Evolutionary conservation across 2,797 vertebrate species (phyloP).

Genomic region (Peromyscus attwateri): DNA sequence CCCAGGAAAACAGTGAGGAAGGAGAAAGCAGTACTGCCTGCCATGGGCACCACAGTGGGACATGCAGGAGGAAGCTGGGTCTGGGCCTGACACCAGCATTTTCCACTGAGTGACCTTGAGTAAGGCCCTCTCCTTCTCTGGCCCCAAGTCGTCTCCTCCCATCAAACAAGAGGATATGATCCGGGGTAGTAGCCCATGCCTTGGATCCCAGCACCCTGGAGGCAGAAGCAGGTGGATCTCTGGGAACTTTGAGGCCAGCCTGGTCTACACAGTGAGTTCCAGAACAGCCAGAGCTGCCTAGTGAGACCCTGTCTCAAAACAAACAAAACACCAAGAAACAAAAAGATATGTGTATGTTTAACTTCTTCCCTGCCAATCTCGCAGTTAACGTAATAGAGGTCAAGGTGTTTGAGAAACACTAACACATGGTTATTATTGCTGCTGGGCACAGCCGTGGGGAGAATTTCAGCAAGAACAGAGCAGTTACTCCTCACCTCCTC

Average conservation of each 20-base stretch:
- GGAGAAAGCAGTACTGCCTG: rapidly evolving
- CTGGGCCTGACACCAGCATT: neutral
- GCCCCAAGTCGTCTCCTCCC: neutral
- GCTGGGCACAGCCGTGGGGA: neutral
- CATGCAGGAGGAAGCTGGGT: neutral
- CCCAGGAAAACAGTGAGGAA: neutral
- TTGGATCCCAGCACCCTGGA: neutral
- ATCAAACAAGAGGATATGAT: neutral
- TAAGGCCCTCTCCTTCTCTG: neutral
- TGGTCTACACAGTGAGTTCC: neutral
- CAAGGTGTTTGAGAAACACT: neutral
- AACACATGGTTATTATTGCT: neutral
- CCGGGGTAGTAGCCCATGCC: rapidly evolving
- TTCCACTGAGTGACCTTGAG: neutral
- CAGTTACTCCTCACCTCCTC: neutral
- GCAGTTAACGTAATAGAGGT: neutral
- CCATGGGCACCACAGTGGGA: rapidly evolving
- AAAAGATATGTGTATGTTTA: neutral
- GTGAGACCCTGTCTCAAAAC: neutral
- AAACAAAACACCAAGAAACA: neutral
- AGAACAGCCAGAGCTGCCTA: neutral
- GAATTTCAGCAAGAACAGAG: neutral
- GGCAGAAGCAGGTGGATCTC: neutral
- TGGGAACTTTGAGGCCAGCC: neutral
- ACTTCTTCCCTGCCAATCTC: neutral